Percentiles rank a stretch among this genome's conserved stretches.
Conservation (phyloP, 2,888 invertebrate species). For the Xanthia icteritia region DNA sequence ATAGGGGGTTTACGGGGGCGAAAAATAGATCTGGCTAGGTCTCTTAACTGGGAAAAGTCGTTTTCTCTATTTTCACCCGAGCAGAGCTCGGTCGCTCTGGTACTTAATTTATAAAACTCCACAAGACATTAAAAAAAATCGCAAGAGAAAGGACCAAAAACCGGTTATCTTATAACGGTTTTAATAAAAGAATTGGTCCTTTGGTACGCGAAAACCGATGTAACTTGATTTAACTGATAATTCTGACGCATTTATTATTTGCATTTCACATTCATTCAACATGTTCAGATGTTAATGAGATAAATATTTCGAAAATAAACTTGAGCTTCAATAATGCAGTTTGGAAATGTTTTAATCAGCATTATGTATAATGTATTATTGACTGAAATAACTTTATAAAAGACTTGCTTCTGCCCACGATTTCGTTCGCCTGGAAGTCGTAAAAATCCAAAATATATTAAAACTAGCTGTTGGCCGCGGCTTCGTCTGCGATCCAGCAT, state of each 20-base stretch:
- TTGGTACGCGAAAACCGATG: constrained; percentile 1
- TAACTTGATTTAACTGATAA: constrained; percentile 21
- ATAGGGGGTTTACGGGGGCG: no score
- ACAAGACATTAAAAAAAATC: background rate
- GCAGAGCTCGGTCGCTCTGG: no score
- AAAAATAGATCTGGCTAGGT: no score
- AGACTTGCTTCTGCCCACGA: no score
- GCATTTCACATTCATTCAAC: constrained; percentile 16
- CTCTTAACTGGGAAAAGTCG: no score
- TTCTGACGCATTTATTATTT: background rate
- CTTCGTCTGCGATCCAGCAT: no score
- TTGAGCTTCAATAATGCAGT: background rate
- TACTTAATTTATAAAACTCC: background rate
- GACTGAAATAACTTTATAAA: background rate
- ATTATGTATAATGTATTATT: background rate
- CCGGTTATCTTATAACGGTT: constrained; percentile 4
- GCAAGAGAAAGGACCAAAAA: constrained; percentile 8
- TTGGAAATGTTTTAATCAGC: background rate
- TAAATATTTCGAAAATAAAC: constrained; percentile 1
- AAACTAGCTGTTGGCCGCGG: no score
- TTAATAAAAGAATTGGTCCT: constrained; percentile 12
- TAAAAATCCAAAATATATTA: no score
- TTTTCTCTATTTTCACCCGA: no score
- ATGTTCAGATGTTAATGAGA: background rate
- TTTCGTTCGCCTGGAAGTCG: no score